Evolutionary conservation across 1,140 invertebrate species (phyloP).

Genomic region (Drosophila mayri): DNA sequence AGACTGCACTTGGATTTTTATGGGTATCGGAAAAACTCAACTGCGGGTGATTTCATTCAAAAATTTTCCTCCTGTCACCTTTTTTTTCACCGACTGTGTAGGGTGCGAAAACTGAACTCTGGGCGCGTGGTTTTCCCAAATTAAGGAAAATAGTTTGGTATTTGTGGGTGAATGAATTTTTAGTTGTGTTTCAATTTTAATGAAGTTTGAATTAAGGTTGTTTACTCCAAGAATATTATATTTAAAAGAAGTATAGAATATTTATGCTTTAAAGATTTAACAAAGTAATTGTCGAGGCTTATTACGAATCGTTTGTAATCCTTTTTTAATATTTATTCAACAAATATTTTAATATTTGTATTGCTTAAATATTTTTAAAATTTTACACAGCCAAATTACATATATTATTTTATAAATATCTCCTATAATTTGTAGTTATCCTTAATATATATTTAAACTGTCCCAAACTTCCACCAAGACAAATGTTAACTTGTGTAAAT

Average conservation of each 20-base stretch:
- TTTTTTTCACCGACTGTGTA: not conserved
- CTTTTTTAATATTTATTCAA: no score
- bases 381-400: not conserved
- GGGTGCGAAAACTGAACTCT: conserved; percentile 38
- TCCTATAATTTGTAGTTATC: not conserved
- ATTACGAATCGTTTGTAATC: no score
- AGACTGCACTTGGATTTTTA: conserved; percentile 42
- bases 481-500: conserved; percentile 10
- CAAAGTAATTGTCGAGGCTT: no score
- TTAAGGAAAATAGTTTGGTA: not conserved
- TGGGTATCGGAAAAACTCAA: conserved; percentile 42
- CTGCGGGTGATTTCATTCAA: conserved; percentile 56
- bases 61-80: conserved; percentile 8
- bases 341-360: no score
- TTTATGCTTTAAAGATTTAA: no score
- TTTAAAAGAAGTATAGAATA: no score
- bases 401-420: no score
- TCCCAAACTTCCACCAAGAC: not conserved
- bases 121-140: conserved; percentile 42
- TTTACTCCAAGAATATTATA: not conserved
- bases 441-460: not conserved
- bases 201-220: not conserved
- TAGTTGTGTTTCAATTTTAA: conserved; percentile 1
- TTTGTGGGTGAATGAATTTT: not conserved
- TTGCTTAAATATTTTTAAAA: not conserved